Percentiles rank a stretch among this genome's conserved stretches.
phyloP scores from a whole-genome alignment of 2,113 vertebrate species.

The Monopterus albus region DNA sequence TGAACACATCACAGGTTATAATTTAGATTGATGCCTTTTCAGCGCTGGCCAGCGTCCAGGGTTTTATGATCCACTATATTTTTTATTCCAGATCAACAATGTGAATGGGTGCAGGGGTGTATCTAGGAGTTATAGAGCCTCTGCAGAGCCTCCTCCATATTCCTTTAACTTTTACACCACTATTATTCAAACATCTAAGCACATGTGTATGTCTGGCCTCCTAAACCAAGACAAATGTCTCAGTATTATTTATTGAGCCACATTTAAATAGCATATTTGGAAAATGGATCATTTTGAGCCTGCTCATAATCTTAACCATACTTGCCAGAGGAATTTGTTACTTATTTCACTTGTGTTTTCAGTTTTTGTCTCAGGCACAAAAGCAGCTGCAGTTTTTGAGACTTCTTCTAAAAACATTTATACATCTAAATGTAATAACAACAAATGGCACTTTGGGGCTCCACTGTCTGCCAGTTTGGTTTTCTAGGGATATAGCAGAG shows the following conservation, averaged over 20 bases:
- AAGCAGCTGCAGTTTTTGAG: no score
- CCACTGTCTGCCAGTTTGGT: no score
- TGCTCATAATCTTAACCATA: no score
- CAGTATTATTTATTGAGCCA: conserved; percentile 20
- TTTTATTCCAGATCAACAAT: conserved; percentile 18
- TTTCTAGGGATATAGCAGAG: no score
- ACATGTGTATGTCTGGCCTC: not conserved
- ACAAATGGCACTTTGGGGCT: no score
- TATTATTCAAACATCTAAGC: conserved; percentile 7
- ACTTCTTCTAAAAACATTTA: no score
- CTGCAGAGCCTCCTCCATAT: conserved; percentile 12
- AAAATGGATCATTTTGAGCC: no score
- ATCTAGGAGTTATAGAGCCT: conserved; percentile 22
- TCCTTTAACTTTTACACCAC: not conserved
- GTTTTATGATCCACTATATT: not conserved
- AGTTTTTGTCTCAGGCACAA: no score
- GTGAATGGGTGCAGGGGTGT: conserved; percentile 3
- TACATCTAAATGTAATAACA: no score
- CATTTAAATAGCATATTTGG: no score
- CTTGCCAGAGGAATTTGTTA: no score
- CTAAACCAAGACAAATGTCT: conserved; percentile 12
- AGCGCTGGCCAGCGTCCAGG: not conserved
- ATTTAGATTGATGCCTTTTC: conserved; percentile 30
- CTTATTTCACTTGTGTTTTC: no score
- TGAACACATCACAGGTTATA: conserved; percentile 36